These are phyloP conservation scores for Orientallactaga bullata DNA, from an alignment of 2,113 vertebrate species.

Conservation along the genomic window DNA sequence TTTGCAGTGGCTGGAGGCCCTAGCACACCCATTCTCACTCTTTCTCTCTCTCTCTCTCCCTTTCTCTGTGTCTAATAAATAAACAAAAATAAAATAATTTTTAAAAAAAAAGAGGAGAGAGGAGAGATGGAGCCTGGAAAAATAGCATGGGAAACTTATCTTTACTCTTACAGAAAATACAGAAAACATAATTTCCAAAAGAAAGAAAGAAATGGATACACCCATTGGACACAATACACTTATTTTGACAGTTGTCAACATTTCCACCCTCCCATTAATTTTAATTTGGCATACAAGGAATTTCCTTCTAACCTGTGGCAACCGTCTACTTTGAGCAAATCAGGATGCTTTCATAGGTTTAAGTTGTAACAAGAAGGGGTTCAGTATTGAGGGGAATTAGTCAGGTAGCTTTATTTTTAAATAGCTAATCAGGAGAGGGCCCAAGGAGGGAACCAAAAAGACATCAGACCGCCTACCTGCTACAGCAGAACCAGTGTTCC, in stretches of 20 bases:
- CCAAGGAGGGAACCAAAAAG: too few relatives aligned
- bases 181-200: background rate
- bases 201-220: background rate
- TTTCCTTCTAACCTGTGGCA: background rate
- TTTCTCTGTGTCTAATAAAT: too few relatives aligned
- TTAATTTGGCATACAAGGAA: background rate
- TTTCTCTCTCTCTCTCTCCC: too few relatives aligned
- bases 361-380: background rate
- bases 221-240: fast-evolving
- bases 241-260: background rate
- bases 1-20: too few relatives aligned
- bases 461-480: too few relatives aligned
- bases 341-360: background rate
- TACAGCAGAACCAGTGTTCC: too few relatives aligned
- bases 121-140: background rate
- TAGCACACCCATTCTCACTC: too few relatives aligned
- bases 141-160: too few relatives aligned
- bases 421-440: too few relatives aligned
- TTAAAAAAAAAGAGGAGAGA: background rate
- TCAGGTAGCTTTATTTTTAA: too few relatives aligned
- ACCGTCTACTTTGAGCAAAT: background rate
- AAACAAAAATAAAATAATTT: too few relatives aligned
- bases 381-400: background rate
- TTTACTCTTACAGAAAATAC: background rate
- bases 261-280: too few relatives aligned